phyloP scores from a whole-genome alignment of 2,113 vertebrate genomes.

The Penelope pileata region DNA sequence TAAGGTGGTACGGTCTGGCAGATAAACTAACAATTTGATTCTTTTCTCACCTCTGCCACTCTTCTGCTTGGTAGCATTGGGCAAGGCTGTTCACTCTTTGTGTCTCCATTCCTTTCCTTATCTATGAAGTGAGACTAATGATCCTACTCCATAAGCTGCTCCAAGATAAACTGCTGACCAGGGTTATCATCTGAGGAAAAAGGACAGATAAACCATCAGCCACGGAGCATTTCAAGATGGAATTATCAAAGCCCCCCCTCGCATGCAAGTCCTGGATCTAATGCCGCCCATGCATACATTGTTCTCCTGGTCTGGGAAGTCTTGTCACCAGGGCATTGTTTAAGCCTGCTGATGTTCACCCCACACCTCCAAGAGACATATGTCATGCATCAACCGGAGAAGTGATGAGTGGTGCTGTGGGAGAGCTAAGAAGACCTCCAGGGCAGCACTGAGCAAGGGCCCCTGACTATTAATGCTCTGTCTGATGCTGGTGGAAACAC shows the following conservation, averaged over 20 bases:
- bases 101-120: not conserved
- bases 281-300: not conserved
- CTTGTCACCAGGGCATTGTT: not conserved
- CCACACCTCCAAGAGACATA: not conserved
- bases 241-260: not conserved
- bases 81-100: not conserved
- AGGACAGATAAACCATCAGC: not conserved
- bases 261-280: not conserved
- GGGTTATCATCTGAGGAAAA: not conserved
- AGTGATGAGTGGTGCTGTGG: not conserved
- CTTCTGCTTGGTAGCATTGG: not conserved
- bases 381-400: not conserved
- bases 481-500: not conserved
- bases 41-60: not conserved
- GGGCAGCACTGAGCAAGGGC: not conserved
- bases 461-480: not conserved
- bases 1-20: not conserved
- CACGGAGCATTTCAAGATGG: not conserved
- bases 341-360: not conserved
- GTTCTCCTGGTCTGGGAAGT: not conserved
- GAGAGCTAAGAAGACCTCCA: not conserved
- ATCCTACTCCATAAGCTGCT: not conserved
- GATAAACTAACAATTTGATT: not conserved
- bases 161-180: not conserved
- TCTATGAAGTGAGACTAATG: not conserved